Evolutionary conservation across 2,113 vertebrate species (phyloP).

Genomic region (Dinomys branickii): DNA sequence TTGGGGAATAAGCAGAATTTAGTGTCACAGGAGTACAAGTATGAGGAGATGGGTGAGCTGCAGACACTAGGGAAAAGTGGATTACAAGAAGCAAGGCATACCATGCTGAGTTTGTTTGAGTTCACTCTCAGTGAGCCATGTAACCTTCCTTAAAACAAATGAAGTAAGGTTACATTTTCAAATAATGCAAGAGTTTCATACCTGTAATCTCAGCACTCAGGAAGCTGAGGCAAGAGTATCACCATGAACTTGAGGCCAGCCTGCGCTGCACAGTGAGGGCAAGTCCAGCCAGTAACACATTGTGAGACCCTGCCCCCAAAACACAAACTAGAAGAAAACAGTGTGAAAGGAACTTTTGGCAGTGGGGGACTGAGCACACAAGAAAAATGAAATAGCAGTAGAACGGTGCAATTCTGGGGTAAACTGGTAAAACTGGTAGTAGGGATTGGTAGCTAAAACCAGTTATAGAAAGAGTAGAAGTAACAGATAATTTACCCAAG

Average conservation of each 20-base stretch:
- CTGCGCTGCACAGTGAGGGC: not conserved
- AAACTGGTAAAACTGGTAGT: not conserved
- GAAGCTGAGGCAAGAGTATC: not conserved
- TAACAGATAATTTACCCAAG: not conserved
- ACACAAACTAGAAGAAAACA: not conserved
- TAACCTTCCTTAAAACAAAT: not conserved
- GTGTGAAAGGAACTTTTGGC: not conserved
- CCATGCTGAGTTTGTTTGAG: not conserved
- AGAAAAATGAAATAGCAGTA: not conserved
- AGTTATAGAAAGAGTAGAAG: not conserved
- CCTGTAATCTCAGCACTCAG: not conserved
- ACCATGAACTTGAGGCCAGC: not conserved
- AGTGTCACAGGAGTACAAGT: not conserved
- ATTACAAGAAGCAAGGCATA: not conserved
- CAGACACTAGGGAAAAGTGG: not conserved
- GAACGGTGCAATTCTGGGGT: not conserved
- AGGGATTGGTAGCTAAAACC: not conserved
- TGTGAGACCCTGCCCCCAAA: not conserved
- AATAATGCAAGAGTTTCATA: not conserved
- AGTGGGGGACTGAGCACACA: not conserved
- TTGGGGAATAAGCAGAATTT: not conserved
- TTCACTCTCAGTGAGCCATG: not conserved
- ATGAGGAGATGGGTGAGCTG: not conserved
- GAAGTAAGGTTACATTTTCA: not conserved
- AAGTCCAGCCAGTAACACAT: not conserved